Percentiles rank a stretch among this genome's conserved stretches.
These are phyloP conservation scores for Rhynchomys soricoides DNA, from an alignment of 2,113 vertebrate genomes.

Conservation along the genomic window DNA sequence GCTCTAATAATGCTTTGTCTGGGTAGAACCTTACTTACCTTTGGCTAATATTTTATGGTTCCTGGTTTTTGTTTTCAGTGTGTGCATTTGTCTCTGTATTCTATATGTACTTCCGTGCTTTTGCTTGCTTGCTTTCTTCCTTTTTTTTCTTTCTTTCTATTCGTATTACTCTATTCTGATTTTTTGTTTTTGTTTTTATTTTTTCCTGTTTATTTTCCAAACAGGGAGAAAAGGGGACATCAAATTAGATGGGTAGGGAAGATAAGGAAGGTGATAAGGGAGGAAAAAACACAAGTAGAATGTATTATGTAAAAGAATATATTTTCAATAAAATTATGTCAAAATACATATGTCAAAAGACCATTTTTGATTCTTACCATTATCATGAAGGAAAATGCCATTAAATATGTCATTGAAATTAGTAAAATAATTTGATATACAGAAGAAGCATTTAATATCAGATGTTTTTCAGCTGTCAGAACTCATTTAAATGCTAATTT, in stretches of 20 bases:
- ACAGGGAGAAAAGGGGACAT: neutral
- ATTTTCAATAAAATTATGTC: conserved; percentile 15
- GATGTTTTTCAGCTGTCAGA: conserved; percentile 75
- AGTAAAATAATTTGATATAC: conserved; percentile 71
- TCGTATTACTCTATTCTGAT: neutral
- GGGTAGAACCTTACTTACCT: neutral
- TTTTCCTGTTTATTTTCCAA: neutral
- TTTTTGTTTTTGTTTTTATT: neutral
- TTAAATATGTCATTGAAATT: conserved; percentile 69
- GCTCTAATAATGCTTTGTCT: neutral
- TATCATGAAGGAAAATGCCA: conserved; percentile 69
- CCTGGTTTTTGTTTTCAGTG: neutral
- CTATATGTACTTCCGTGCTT: neutral
- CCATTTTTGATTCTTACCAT: conserved; percentile 61
- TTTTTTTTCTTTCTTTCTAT: neutral
- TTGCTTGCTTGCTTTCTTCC: neutral
- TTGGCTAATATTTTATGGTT: neutral
- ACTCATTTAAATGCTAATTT: conserved; percentile 73
- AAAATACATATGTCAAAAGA: conserved; percentile 62
- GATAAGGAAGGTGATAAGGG: neutral
- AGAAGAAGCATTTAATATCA: conserved; percentile 73
- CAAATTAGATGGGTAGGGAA: neutral
- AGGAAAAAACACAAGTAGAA: neutral
- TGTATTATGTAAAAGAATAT: neutral
- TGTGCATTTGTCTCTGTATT: neutral